Base-by-base conservation (phyloP, 1,140 invertebrate species). In the Chironomus striatipennis region DNA sequence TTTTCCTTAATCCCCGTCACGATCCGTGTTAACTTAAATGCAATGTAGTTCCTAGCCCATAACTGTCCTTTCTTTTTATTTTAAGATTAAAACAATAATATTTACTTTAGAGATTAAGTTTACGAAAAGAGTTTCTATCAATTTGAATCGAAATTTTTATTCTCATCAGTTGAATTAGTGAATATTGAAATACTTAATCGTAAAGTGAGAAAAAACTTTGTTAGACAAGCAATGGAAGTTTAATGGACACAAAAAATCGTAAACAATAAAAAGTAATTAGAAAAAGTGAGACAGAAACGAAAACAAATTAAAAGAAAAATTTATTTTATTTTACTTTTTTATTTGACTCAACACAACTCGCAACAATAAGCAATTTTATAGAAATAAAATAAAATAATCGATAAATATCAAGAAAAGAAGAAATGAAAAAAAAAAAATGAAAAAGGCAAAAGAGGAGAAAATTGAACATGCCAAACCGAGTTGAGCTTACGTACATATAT, bases 371-470 rank as follows among this genome's bases (percentile, higher is more conserved):
- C 9, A 70, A 18, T 70, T 70, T 70, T 70, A 70, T 21, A 70
- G 20, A 70, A 70, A 70, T 70, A 70, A 70, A 70, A 70, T 7
- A 18, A 20, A 70, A 70, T 20, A 70, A 70, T 70, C 65, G 65
- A 70, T 70, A 70, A 70, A 70, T 17, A 70, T 70, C 65, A 70
- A 10, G 17, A 70, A 70, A 18, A 9, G 18, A 70, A 21, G 65
- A 18, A 70, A 70, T 10, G 7, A 70, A 5, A 20, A 70, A 9
- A 8, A 15, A 67, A 70, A 18, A 70, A n/a, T n/a, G n/a, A n/a
- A n/a, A n/a, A n/a, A n/a, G n/a, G 8, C 65, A n/a, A 57, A 7
- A 57, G 7, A 57, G 47, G n/a, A n/a, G 47, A 57, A 57, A 34
- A 34, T 57, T 12, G n/a, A 57, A 57, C 47, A 57, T 57, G 47